A percentile compares a stretch with the other conserved stretches of the same genome.
Conservation (phyloP, 2,113 vertebrate genomes). For the Trematocara marginatum region DNA sequence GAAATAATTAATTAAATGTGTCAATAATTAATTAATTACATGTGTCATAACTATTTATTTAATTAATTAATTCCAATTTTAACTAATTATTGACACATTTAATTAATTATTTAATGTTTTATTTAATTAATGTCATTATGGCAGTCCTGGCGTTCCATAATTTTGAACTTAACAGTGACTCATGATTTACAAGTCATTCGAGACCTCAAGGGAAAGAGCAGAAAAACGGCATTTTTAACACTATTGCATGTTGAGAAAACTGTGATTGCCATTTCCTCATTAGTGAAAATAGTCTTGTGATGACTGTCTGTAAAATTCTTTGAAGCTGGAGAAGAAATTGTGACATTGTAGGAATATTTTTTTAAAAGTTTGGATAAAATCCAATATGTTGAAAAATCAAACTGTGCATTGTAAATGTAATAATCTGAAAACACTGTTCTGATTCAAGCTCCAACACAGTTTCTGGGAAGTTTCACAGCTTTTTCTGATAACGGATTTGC, state of each 20-base stretch:
- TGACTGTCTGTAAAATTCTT: background rate
- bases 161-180: background rate
- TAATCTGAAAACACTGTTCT: background rate
- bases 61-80: no score
- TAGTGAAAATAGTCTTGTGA: background rate
- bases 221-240: background rate
- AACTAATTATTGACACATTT: no score
- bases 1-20: no score
- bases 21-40: no score
- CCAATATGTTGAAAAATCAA: background rate
- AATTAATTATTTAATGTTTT: no score
- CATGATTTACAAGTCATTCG: background rate
- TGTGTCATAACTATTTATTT: no score
- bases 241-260: background rate
- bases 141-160: no score
- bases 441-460: background rate
- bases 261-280: background rate
- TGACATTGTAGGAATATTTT: background rate
- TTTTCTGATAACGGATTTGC: fast-evolving
- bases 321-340: background rate
- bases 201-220: background rate
- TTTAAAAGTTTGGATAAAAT: background rate
- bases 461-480: background rate
- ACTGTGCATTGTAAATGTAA: background rate
- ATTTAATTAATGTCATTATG: no score